Conservation (phyloP, 2,113 vertebrate genomes). For the Poeciliopsis prolifica region DNA sequence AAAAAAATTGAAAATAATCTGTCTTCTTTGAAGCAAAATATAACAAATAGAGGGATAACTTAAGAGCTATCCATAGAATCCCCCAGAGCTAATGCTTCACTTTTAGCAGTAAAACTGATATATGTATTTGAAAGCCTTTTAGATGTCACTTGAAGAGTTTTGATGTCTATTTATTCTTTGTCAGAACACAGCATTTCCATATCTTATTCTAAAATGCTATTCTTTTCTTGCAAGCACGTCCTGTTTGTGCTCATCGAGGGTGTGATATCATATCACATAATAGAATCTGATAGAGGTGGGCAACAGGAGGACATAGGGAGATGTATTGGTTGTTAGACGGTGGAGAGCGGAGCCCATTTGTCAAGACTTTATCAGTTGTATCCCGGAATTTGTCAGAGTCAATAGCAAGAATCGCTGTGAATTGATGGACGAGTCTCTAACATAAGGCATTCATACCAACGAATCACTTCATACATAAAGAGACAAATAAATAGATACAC, state of each 20-base stretch:
- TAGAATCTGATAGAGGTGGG: constrained; percentile 62
- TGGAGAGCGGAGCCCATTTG: constrained; percentile 56
- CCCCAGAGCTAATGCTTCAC: not conserved
- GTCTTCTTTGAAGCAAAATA: not conserved
- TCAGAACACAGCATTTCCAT: not conserved
- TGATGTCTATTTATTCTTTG: constrained; percentile 6
- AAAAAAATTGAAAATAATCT: not conserved
- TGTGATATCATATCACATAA: constrained; percentile 70
- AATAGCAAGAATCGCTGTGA: constrained; percentile 60
- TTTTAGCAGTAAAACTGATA: not conserved
- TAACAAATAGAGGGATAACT: not conserved
- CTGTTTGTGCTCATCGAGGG: constrained; percentile 27
- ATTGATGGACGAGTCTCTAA: constrained; percentile 50
- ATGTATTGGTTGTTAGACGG: constrained; percentile 62
- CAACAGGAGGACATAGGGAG: constrained; percentile 37
- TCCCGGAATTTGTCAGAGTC: constrained; percentile 64
- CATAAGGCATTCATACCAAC: constrained; percentile 5
- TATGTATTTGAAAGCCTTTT: not conserved
- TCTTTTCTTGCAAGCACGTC: constrained; percentile 30
- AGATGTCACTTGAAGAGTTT: constrained; percentile 3
- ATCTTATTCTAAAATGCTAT: constrained; percentile 22
- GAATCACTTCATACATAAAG: not conserved
- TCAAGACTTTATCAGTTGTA: constrained; percentile 64
- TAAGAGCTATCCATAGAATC: not conserved
- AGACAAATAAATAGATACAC: not conserved